These are phyloP conservation scores for Theretra japonica DNA, from an alignment of 2,888 invertebrate species.

Conservation along the genomic window DNA sequence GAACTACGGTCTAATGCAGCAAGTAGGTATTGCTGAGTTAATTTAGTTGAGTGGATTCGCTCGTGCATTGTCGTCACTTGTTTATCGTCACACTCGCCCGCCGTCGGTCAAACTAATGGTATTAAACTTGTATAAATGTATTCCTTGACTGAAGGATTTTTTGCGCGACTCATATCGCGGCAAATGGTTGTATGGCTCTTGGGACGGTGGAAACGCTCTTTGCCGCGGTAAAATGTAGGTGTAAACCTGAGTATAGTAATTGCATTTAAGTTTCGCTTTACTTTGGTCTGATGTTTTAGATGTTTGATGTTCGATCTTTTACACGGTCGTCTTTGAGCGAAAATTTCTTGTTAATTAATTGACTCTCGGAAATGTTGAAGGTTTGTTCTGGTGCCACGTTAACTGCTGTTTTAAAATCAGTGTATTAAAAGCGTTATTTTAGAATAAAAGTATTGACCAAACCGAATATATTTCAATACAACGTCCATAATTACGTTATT, in stretches of 20 bases:
- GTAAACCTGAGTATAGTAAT: neutral
- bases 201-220: neutral
- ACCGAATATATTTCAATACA: too few relatives aligned
- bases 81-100: constrained; percentile 72
- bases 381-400: too few relatives aligned
- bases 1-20: constrained; percentile 64
- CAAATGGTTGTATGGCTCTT: constrained; percentile 4
- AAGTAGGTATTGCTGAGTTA: constrained; percentile 75
- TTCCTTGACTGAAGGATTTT: constrained; percentile 44
- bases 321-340: too few relatives aligned
- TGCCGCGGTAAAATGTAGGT: neutral
- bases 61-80: constrained; percentile 83
- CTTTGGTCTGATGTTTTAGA: neutral
- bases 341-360: too few relatives aligned
- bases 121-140: constrained; percentile 79
- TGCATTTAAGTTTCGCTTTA: neutral
- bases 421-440: too few relatives aligned
- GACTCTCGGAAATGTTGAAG: too few relatives aligned
- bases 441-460: too few relatives aligned
- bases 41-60: constrained; percentile 82
- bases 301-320: neutral
- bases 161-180: constrained; percentile 3
- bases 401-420: too few relatives aligned
- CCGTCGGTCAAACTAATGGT: constrained; percentile 73
- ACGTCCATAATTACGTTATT: too few relatives aligned